Evolutionary conservation across 2,797 vertebrate species (phyloP).

Genomic region (Argyrosomus regius): DNA sequence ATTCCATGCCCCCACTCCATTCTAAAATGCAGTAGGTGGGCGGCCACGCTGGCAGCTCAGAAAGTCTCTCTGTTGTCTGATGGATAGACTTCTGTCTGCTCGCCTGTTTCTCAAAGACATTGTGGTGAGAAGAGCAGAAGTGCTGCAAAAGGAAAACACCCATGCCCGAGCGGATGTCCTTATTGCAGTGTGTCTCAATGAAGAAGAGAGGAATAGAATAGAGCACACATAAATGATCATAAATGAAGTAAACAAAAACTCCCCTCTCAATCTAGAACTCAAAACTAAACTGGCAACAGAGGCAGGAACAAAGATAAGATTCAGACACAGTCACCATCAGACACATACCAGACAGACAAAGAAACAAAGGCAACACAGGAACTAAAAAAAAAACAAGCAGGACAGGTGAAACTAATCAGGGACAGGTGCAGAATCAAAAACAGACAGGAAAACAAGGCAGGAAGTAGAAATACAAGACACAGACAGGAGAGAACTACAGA

Average conservation of each 20-base stretch:
- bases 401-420: too few relatives aligned
- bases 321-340: too few relatives aligned
- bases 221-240: constrained; percentile 24
- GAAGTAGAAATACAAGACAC: too few relatives aligned
- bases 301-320: too few relatives aligned
- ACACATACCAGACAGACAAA: too few relatives aligned
- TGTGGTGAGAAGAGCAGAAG: constrained; percentile 25
- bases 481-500: too few relatives aligned
- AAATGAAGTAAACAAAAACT: constrained; percentile 13
- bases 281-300: too few relatives aligned
- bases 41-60: constrained; percentile 20
- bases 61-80: constrained; percentile 36
- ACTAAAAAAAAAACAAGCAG: too few relatives aligned
- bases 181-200: neutral
- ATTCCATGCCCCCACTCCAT: constrained; percentile 26
- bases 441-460: too few relatives aligned
- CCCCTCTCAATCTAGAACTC: too few relatives aligned
- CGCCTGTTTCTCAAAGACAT: constrained; percentile 25
- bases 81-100: constrained; percentile 19
- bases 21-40: constrained; percentile 36
- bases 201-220: constrained; percentile 3
- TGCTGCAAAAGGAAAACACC: neutral
- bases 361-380: too few relatives aligned
- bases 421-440: too few relatives aligned
- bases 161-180: neutral